Evolutionary conservation across 2,797 vertebrate genomes (phyloP).

Genomic region (Pseudopleuronectes americanus): DNA sequence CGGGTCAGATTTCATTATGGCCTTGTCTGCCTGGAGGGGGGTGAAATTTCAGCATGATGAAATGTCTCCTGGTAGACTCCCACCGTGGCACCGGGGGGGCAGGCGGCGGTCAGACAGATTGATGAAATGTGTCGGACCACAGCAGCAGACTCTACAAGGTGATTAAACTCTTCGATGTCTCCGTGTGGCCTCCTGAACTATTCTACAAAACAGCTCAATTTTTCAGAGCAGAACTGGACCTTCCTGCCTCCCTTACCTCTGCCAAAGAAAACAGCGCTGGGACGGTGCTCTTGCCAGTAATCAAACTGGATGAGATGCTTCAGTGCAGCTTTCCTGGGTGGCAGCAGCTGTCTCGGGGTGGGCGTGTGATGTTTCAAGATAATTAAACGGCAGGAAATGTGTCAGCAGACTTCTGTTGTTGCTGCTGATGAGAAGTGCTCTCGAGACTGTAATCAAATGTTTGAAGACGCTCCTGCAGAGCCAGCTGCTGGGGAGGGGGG

Average conservation of each 20-base stretch:
- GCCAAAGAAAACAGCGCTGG: neutral
- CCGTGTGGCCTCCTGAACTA: neutral
- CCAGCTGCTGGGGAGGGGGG: constrained; percentile 24
- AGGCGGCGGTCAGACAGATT: constrained; percentile 16
- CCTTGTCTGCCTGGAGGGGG: neutral
- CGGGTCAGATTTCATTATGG: constrained; percentile 9
- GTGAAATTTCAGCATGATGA: constrained; percentile 20
- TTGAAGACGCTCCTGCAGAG: constrained; percentile 39
- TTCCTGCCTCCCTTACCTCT: neutral
- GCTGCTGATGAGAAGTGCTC: constrained; percentile 44
- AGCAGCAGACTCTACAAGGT: neutral
- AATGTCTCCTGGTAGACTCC: constrained; percentile 3
- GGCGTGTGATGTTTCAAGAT: constrained; percentile 28
- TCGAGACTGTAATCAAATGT: constrained; percentile 40
- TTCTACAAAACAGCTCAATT: neutral
- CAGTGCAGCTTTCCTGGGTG: neutral
- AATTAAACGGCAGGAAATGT: constrained; percentile 34
- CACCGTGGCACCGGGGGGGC: neutral
- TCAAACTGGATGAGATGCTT: constrained; percentile 16
- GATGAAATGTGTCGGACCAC: constrained; percentile 20
- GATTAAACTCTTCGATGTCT: neutral
- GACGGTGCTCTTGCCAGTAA: neutral
- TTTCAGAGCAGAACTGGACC: neutral
- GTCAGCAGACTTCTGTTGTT: constrained; percentile 21
- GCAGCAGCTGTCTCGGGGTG: constrained; percentile 10